phyloP scores from a whole-genome alignment of 2,113 vertebrate genomes.

The Grammomys dolichurus region DNA sequence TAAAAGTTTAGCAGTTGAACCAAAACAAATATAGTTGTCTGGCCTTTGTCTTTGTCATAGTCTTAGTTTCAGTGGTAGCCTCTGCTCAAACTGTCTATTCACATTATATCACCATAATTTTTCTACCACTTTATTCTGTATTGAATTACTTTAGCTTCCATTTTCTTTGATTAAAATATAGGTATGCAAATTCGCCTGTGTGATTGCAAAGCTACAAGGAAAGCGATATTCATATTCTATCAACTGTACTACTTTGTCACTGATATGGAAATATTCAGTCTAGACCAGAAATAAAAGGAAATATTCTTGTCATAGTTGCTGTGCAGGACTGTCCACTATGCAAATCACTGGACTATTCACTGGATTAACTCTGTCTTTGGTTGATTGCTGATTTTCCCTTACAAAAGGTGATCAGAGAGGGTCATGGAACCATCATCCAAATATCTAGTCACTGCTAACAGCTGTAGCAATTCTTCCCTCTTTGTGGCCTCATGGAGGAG shows the following conservation, averaged over 20 bases:
- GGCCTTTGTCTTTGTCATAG: slow-evolving; percentile 21
- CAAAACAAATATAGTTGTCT: slow-evolving; percentile 23
- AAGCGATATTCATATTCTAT: neutral
- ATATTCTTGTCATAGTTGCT: neutral
- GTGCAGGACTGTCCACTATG: neutral
- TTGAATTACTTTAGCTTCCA: neutral
- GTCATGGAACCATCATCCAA: neutral
- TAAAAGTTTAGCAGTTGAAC: slow-evolving; percentile 27
- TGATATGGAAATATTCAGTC: neutral
- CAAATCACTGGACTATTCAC: neutral
- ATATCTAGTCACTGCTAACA: neutral
- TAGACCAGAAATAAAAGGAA: neutral
- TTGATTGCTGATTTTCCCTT: neutral
- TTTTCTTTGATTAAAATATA: neutral
- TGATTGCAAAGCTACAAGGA: neutral
- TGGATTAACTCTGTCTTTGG: neutral
- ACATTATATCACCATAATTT: neutral
- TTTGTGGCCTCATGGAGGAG: neutral
- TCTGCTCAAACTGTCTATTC: neutral
- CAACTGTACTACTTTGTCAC: neutral
- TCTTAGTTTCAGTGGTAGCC: neutral
- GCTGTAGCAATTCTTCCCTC: neutral
- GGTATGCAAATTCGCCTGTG: neutral
- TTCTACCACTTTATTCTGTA: neutral
- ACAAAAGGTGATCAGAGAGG: neutral